Conservation (phyloP, 92 coral and sea anemone genomes). For the Phymanthus crucifer region DNA sequence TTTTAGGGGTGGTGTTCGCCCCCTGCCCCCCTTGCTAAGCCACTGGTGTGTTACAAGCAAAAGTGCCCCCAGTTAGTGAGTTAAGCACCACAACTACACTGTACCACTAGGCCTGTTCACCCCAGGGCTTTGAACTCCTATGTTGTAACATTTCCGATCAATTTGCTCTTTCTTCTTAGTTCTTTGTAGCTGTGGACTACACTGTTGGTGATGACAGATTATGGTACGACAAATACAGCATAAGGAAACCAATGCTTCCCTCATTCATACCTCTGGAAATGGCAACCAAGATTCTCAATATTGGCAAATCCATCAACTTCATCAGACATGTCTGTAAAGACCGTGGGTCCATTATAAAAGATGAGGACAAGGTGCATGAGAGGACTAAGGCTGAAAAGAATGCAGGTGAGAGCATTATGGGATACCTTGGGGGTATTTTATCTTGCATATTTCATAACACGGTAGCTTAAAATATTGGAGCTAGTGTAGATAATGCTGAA, state of each 20-base stretch:
- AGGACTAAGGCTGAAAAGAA: constrained; percentile 57
- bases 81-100: no score
- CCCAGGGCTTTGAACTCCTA: no score
- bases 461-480: no score
- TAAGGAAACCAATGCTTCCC: constrained; percentile 94
- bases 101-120: no score
- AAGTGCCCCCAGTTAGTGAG: no score
- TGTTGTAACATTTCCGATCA: no score
- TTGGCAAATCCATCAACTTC: constrained; percentile 98
- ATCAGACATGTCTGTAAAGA: constrained; percentile 95
- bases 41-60: no score
- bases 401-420: constrained; percentile 28
- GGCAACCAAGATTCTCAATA: constrained; percentile 90
- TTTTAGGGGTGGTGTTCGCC: no score
- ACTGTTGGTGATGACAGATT: constrained; percentile 88
- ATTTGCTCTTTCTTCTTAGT: constrained; percentile 46
- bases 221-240: constrained; percentile 96
- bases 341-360: constrained; percentile 71
- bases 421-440: not conserved
- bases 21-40: no score
- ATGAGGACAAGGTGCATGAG: constrained; percentile 53
- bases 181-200: constrained; percentile 94
- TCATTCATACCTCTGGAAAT: constrained; percentile 94
- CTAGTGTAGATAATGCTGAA: no score
- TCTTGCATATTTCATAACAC: no score